These are phyloP conservation scores for Cossypha niveicapilla DNA, from an alignment of 2,797 vertebrate species.

Conservation along the genomic window DNA sequence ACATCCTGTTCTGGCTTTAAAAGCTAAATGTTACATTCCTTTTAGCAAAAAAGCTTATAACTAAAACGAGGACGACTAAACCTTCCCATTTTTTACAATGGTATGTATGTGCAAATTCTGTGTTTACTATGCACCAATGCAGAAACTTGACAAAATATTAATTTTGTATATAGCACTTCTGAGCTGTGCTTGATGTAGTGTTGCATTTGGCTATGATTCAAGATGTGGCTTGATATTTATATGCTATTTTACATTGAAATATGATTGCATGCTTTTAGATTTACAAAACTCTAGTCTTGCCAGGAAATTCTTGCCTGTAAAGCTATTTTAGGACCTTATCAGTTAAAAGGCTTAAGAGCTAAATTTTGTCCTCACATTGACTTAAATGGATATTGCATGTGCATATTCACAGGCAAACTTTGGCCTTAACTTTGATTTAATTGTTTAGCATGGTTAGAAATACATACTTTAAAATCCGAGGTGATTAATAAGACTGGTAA, in stretches of 20 bases:
- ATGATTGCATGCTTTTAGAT: slow-evolving; percentile 51
- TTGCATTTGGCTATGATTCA: slow-evolving; percentile 50
- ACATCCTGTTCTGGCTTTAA: neutral
- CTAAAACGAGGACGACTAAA: neutral
- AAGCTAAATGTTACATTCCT: neutral
- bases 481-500: slow-evolving; percentile 33
- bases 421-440: slow-evolving; percentile 19
- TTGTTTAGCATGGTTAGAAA: slow-evolving; percentile 16
- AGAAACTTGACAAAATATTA: slow-evolving; percentile 27
- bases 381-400: slow-evolving; percentile 10
- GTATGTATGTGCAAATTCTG: neutral
- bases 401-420: neutral
- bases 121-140: neutral
- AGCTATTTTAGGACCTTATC: slow-evolving; percentile 58
- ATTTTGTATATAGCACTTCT: neutral
- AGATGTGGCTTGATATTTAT: slow-evolving; percentile 46
- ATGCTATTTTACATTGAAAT: slow-evolving; percentile 52
- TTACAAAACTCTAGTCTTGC: slow-evolving; percentile 46
- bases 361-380: slow-evolving; percentile 8
- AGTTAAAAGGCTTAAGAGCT: slow-evolving; percentile 45
- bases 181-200: neutral
- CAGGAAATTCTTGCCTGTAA: slow-evolving; percentile 60
- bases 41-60: neutral
- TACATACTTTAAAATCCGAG: neutral
- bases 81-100: neutral